Evolutionary conservation across 2,113 vertebrate genomes (phyloP), one percentile per base, ranked within the genome.

Genomic region (Cheirogaleus medius): DNA sequence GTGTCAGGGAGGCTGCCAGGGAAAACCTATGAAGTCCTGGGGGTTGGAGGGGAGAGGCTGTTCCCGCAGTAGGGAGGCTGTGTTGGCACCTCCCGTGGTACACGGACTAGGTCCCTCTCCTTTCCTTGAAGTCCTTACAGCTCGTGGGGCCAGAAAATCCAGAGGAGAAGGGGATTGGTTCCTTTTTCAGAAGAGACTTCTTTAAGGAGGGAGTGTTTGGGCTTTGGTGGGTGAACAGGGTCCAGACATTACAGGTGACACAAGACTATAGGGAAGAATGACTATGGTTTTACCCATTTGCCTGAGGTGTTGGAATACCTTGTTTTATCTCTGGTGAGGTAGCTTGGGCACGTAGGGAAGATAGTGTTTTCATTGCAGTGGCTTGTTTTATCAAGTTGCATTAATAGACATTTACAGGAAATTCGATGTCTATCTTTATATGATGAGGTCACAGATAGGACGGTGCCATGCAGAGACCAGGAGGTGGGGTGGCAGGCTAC

Each of bases 371-470:
- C 44, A 52, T 76, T 64, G 21, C 21, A 81, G 17, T 27, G 71
- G 23, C 7, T 64, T 44, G 58, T 68, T 87, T 69, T 34, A 56
- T 12, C 37, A 39, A 23, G 39, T 73, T 23, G 39, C 4, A 0
- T 27, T 12, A 49, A 17, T 34, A 44, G 20, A 60, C 27, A 3
- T 27, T 69, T 39, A 6, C 0, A 44, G 18, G 68, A 60, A 42
- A 29, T 8, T 74, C 1, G 0, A 0, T 1, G 20, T 25, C 3
- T 3, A 6, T 74, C 64, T 37, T 9, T 83, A 39, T 74, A 9
- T 25, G 25, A 15, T 18, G 27, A 47, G 44, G 29, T 42, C 42
- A 9, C 14, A n/a, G 20, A 29, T 56, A 66, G 74, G 34, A 39
- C 2, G 56, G n/a, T 42, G 34, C 52, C 29, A 1, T 76, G 78